Base-by-base conservation (phyloP, 2,888 invertebrate genomes). In the Limnephilus marmoratus region DNA sequence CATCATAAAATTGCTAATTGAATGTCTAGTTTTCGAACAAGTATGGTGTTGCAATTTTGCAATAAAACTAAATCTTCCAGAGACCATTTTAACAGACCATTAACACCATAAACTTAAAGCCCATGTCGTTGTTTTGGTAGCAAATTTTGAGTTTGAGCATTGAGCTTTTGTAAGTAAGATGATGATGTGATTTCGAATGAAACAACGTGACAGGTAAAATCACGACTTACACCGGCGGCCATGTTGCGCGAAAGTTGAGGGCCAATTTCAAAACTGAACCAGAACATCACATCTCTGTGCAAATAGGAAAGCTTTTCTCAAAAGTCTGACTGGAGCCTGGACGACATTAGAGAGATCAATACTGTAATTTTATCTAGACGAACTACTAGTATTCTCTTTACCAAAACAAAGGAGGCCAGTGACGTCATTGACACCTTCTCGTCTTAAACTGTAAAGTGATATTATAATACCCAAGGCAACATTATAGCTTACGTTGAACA, bases 231-330 rank as follows among this genome's bases (percentile, higher is more conserved):
- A n/a, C 68, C 87, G 49, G 29, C 86, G 86, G 53, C 86, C 49
- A 87, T 87, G 87, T 53, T 87, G 49, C 86, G 86, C 49, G 53
- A 87, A 53, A 53, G 87, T 87, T 87, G n/a, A 49, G 29, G 53
- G 31, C 18, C 34, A 53, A 49, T 53, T 87, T 87, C 49, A 53
- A 49, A 68, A 87, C 53, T 15, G 53, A 87, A 87, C 68, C 87
- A 31, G 29, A 34, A 31, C 87, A n/a, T 87, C 68, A 53, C 31
- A 49, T 31, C 53, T 45, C 68, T 29, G 37, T 83, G 83, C 83
- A 37, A 83, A n/a, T 68, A 68, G 68, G 41, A 24, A 31, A 37
- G 24, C 37, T 85, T 24, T 29, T 41, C 31, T 85, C 15, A 15
- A 41, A 85, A 85, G 34, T n/a, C n/a, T 24, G 3, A 37, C n/a